Percentiles rank a stretch among this genome's conserved stretches.
Conservation (phyloP, 2,113 vertebrate species). For the Lepisosteus osseus region DNA sequence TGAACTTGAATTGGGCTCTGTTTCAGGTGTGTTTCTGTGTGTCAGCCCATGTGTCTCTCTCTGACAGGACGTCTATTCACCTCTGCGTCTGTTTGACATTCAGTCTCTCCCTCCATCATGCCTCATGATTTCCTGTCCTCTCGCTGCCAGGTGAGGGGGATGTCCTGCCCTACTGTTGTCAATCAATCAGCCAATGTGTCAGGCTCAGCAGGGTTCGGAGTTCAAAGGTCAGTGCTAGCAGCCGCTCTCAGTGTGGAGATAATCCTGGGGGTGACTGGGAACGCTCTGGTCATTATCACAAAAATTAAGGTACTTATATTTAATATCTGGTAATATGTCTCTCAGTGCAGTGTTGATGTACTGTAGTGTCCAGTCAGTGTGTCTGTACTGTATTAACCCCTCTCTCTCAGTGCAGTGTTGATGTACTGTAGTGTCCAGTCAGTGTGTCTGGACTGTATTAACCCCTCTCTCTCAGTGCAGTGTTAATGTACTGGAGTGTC, state of each 20-base stretch:
- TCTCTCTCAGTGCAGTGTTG: background rate
- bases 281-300: constrained; percentile 51
- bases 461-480: constrained; percentile 29
- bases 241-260: constrained; percentile 51
- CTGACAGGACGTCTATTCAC: too few species aligned
- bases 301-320: constrained; percentile 52
- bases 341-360: constrained; percentile 43
- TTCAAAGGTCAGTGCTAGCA: constrained; percentile 51
- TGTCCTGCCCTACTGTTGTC: constrained; percentile 40
- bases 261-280: constrained; percentile 57
- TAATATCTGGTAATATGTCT: background rate
- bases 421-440: too few species aligned
- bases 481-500: constrained; percentile 31
- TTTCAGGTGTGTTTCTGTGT: constrained; percentile 23
- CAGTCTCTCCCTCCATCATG: background rate
- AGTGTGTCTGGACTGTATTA: too few species aligned
- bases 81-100: background rate
- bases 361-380: too few species aligned
- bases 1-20: too few species aligned
- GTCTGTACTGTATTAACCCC: background rate
- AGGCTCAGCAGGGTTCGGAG: constrained; percentile 29
- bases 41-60: background rate
- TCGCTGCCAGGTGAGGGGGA: too few species aligned
- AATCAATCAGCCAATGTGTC: constrained; percentile 40
- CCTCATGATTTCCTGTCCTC: background rate